phyloP scores from a whole-genome alignment of 2,888 invertebrate species.

The Acleris literana region DNA sequence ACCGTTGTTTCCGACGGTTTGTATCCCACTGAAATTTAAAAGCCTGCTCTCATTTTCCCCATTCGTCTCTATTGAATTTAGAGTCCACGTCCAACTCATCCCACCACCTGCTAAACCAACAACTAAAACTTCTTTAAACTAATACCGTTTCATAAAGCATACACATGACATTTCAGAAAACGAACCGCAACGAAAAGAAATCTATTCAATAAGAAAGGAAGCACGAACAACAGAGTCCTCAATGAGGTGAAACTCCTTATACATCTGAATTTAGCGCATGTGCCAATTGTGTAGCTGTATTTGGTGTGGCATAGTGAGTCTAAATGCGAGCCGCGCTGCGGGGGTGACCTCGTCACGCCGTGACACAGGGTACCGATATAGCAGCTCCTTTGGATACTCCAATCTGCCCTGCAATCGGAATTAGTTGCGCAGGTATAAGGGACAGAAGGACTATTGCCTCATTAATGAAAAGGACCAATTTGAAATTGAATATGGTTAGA shows the following conservation, averaged over 20 bases:
- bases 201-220: conserved; percentile 1
- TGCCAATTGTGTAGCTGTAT: conserved; percentile 31
- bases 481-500: not conserved
- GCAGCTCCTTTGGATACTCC: not conserved
- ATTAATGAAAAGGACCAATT: no score
- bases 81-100: no score
- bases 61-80: no score
- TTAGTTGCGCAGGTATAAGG: not conserved
- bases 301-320: conserved; percentile 29
- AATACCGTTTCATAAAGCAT: no score
- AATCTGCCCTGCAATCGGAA: not conserved
- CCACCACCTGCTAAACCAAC: no score
- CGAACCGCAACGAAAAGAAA: not conserved
- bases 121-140: no score
- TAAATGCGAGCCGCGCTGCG: conserved; percentile 37
- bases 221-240: conserved; percentile 2
- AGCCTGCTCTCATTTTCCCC: not conserved
- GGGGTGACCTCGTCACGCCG: conserved; percentile 52
- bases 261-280: conserved; percentile 29
- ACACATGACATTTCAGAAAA: not conserved
- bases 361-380: conserved; percentile 45
- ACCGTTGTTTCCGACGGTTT: no score
- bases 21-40: not conserved
- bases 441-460: not conserved
- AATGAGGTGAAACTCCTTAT: conserved; percentile 12